A percentile compares a stretch with the other conserved stretches of the same genome.
Evolutionary conservation across 1,140 invertebrate genomes (phyloP).

Genomic region (Drosophila subobscura): DNA sequence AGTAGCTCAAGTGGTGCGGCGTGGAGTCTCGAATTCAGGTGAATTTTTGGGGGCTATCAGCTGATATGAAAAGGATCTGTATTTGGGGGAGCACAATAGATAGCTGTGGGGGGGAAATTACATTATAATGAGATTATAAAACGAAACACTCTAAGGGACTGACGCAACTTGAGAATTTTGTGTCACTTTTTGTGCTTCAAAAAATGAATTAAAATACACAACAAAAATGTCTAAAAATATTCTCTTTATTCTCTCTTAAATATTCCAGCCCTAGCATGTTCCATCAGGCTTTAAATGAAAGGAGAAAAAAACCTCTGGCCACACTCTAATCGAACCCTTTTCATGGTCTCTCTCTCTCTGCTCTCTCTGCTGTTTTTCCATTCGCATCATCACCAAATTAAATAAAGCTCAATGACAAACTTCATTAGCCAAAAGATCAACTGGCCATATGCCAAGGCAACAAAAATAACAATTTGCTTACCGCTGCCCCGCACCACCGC

Average conservation of each 20-base stretch:
- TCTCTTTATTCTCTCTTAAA: too few species aligned
- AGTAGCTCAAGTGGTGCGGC: slow-evolving; percentile 21
- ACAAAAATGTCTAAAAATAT: too few species aligned
- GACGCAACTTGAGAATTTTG: too few species aligned
- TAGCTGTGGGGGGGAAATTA: too few species aligned
- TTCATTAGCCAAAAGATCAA: slow-evolving; percentile 81
- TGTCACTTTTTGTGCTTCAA: too few species aligned
- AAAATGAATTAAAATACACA: too few species aligned
- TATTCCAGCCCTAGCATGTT: too few species aligned
- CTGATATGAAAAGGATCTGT: too few species aligned
- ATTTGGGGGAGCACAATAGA: too few species aligned
- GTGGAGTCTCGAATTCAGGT: background rate
- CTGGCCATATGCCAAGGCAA: slow-evolving; percentile 69
- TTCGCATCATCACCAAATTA: slow-evolving; percentile 71
- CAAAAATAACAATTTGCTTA: slow-evolving; percentile 75
- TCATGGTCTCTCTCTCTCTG: background rate
- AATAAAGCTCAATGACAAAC: slow-evolving; percentile 82
- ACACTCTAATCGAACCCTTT: slow-evolving; percentile 23
- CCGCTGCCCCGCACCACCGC: slow-evolving; percentile 10
- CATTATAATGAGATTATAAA: too few species aligned
- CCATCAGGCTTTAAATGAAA: too few species aligned
- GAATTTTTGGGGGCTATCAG: background rate
- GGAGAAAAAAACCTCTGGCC: background rate
- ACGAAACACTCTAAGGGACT: too few species aligned
- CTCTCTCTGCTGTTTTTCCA: slow-evolving; percentile 5